Percentiles rank a stretch among this genome's conserved stretches.
phyloP scores from a whole-genome alignment of 2,113 vertebrate species.

The Nibea albiflora region DNA sequence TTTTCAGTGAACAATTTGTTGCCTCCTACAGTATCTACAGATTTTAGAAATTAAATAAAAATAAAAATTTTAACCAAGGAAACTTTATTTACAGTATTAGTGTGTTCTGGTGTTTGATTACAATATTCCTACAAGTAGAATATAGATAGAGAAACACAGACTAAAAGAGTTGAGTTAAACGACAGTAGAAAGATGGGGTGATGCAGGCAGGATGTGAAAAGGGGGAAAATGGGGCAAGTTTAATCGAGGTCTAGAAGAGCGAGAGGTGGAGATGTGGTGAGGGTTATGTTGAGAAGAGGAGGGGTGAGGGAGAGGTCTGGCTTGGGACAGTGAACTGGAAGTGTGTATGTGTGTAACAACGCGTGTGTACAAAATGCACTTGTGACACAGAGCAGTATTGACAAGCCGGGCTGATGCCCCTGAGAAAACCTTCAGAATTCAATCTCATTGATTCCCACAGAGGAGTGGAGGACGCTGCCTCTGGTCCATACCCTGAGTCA shows the following conservation, averaged over 20 bases:
- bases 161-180: neutral
- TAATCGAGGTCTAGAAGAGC: slow-evolving; percentile 54
- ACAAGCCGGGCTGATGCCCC: slow-evolving; percentile 81
- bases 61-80: neutral
- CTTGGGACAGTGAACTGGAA: slow-evolving; percentile 65
- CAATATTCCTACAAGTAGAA: neutral
- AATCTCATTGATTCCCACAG: slow-evolving; percentile 82
- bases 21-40: too few species aligned
- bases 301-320: slow-evolving; percentile 50
- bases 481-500: slow-evolving; percentile 77
- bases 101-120: neutral
- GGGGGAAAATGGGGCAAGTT: slow-evolving; percentile 45
- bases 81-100: neutral
- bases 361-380: slow-evolving; percentile 82
- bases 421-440: slow-evolving; percentile 88
- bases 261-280: slow-evolving; percentile 42
- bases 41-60: neutral
- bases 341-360: slow-evolving; percentile 50
- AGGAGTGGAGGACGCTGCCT: slow-evolving; percentile 75
- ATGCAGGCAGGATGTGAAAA: slow-evolving; percentile 14
- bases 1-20: too few species aligned
- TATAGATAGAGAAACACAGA: neutral
- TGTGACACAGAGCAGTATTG: slow-evolving; percentile 88
- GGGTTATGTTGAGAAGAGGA: slow-evolving; percentile 44
- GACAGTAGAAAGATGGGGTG: neutral